Evolutionary conservation across 2,888 invertebrate species (phyloP).

Genomic region (Gasteruption jaculator): DNA sequence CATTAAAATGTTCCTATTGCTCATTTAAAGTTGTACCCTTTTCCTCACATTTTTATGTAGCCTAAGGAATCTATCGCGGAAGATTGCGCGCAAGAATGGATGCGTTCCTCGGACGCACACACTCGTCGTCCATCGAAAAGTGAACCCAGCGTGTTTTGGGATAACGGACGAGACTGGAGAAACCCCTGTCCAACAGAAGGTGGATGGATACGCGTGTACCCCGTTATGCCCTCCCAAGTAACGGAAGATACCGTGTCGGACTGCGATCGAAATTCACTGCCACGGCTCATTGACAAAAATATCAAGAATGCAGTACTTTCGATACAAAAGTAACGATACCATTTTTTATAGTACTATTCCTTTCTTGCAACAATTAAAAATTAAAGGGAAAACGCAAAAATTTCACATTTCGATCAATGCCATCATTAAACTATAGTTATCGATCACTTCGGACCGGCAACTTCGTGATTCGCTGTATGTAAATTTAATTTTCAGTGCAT

Average conservation of each 20-base stretch:
- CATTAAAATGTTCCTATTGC: background rate
- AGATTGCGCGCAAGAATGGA: conserved; percentile 37
- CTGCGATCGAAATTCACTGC: conserved; percentile 35
- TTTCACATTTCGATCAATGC: too few species aligned
- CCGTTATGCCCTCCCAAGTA: conserved; percentile 53
- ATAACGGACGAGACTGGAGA: conserved; percentile 70
- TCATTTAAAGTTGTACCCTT: too few species aligned
- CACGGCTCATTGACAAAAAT: conserved; percentile 38
- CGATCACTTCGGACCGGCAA: too few species aligned
- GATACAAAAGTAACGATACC: conserved; percentile 40
- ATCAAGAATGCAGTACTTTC: conserved; percentile 40
- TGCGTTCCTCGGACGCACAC: conserved; percentile 51
- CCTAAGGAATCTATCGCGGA: conserved; percentile 32
- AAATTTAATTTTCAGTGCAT: too few species aligned
- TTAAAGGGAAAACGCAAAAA: too few species aligned
- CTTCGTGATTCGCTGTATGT: too few species aligned
- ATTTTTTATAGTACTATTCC: background rate
- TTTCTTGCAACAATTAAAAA: background rate
- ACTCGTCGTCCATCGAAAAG: conserved; percentile 56
- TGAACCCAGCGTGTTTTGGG: too few species aligned
- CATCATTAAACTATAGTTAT: too few species aligned
- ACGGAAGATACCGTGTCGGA: conserved; percentile 25
- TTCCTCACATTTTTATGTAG: conserved; percentile 25
- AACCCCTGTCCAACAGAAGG: conserved; percentile 63
- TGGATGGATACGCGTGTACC: conserved; percentile 75